Base-by-base conservation (phyloP, 2,888 invertebrate species). In the Rhyacophila evoluta region DNA sequence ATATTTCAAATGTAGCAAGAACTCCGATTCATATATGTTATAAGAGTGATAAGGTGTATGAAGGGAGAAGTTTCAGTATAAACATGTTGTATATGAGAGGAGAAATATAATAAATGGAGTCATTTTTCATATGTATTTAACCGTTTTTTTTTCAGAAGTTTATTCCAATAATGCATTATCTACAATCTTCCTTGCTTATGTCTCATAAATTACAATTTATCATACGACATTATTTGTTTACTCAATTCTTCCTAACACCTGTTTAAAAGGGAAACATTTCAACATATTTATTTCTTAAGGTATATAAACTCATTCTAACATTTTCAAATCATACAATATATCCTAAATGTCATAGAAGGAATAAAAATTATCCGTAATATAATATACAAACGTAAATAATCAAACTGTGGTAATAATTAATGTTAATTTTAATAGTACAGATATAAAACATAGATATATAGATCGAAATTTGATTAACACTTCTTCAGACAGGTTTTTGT, bases 151-250 rank as follows among this genome's bases (percentile, higher is more conserved):
- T 79, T 74, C 76, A 29, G 76, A 76, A 80, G 68, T 77, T 80
- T 80, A 80, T 80, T 80, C 71, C 80, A 80, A 80, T 80, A 80
- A 80, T 80, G 76, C 71, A 76, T 75, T 80, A 80, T 80, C 80
- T 80, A 80, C 80, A 80, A 77, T 80, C 80, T 72, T 80, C 77
- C 77, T 80, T 38, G 33, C 75, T 79, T 79, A 79, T 79, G 75
- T 75, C 38, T 76, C 75, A 79, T 71, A 77, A 80, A 77, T 77
- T 80, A 80, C 75, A 80, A 69, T 80, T 80, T 76, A 80, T 76
- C 79, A 79, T 79, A 79, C 76, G 79, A 77, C 77, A 74, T 77
- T 74, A 55, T 41, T 67, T 67, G 19, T 29, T 73, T 67, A 72
- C 36, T 78, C 36, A 78, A 74, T 29, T 73, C 77, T 38, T 68